A percentile compares a stretch with the other conserved stretches of the same genome.
Conservation (phyloP, 2,113 vertebrate species). For the Lophotis ruficrista region DNA sequence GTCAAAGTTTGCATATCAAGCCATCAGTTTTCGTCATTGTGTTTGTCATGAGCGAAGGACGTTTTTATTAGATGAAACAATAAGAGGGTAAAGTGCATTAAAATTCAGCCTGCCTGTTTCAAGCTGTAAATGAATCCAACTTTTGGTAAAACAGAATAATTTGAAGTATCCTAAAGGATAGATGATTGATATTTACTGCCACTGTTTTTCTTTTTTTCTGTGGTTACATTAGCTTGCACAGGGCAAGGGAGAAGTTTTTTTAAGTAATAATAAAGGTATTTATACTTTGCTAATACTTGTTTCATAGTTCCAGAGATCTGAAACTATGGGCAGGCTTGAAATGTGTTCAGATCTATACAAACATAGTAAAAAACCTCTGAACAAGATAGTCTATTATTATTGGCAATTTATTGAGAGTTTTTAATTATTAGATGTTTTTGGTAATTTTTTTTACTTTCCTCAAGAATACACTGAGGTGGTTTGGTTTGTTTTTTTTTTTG, state of each 20-base stretch:
- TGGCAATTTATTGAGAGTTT: not conserved
- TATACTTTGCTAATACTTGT: not conserved
- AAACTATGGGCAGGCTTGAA: not conserved
- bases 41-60: constrained; percentile 45
- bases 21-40: constrained; percentile 66
- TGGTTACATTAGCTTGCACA: not conserved
- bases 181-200: not conserved
- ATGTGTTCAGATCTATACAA: not conserved
- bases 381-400: not conserved
- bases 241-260: fast-evolving
- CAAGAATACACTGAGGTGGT: not conserved
- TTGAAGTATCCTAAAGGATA: not conserved
- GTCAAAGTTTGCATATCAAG: constrained; percentile 68
- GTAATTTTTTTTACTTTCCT: not conserved
- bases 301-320: not conserved
- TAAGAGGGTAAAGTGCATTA: not conserved
- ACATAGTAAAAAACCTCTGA: not conserved
- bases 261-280: not conserved
- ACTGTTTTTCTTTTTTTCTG: not conserved
- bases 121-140: not conserved
- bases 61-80: not conserved
- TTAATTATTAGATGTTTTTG: not conserved
- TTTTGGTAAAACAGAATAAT: not conserved
- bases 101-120: not conserved
- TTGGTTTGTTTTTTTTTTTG: not conserved